Evolutionary conservation across 2,888 invertebrate genomes (phyloP).

Genomic region (Pocota personata): DNA sequence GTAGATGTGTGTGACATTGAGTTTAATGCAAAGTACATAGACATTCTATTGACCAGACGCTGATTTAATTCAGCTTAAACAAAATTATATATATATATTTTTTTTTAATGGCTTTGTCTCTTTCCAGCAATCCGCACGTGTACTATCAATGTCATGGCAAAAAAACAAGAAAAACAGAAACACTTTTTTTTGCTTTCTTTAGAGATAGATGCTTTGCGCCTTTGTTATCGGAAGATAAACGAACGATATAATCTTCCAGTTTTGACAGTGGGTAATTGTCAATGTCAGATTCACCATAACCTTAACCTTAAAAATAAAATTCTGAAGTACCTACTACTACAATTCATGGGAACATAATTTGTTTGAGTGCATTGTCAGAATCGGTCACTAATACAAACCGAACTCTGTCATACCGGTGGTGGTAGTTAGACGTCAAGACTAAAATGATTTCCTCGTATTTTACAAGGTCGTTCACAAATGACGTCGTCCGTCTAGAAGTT

Average conservation of each 20-base stretch:
- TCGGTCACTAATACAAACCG: constrained; percentile 33
- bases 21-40: constrained; percentile 34
- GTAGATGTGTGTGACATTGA: constrained; percentile 60
- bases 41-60: constrained; percentile 63
- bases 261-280: neutral
- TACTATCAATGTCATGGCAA: constrained; percentile 68
- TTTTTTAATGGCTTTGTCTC: constrained; percentile 5
- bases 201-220: neutral
- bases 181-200: constrained; percentile 39
- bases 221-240: constrained; percentile 48
- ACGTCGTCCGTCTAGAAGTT: constrained; percentile 71
- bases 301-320: constrained; percentile 60
- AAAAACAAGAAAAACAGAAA: constrained; percentile 1
- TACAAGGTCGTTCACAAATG: constrained; percentile 75
- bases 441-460: constrained; percentile 75
- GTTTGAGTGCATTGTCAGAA: constrained; percentile 43
- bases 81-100: neutral
- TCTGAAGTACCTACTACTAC: constrained; percentile 25
- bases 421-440: constrained; percentile 46
- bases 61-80: constrained; percentile 49
- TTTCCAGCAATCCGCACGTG: constrained; percentile 52
- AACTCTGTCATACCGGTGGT: constrained; percentile 22
- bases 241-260: neutral
- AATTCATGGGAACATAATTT: constrained; percentile 30
- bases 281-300: constrained; percentile 46